Evolutionary conservation across 2,113 vertebrate species (phyloP), one percentile per base, ranked within the genome.

Genomic region (Aix galericulata): DNA sequence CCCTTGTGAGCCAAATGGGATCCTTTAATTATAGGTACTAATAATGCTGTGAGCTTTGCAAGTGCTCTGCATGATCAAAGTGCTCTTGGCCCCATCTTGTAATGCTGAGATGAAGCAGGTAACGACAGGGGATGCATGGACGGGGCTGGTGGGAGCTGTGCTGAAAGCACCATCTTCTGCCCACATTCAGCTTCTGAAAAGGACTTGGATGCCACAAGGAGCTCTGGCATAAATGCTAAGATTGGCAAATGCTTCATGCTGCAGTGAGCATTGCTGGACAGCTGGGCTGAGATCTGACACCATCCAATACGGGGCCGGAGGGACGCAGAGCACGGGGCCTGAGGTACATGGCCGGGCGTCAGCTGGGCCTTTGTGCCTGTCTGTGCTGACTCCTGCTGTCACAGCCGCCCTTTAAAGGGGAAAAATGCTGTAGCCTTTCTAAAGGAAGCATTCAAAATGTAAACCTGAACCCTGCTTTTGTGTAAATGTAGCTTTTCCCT

Each of bases 271-370:
- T 1, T 50, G 52, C 66, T 76, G 63, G 46, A 18, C 53, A 89
- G 27, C 25, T 36, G 12, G 10, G 8, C 69, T 26, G 25, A 56
- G 59, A 13, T 11, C 38, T 34, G 34, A 13, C 8, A 2, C 2
- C 0, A 4, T 6, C 17, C 6, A 0, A 18, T 32, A 55, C 1
- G 32, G 22, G 46, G 50, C 73, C 48, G 3, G 27, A 50, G 71
- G 69, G 52, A 53, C 48, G 36, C 26, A 5, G 72, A 29, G 69
- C 36, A 6, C 17, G 6, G 5, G 32, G 17, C 40, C n/a, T 60
- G 63, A 32, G 52, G 52, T 67, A 12, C 38, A 25, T 32, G 59
- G 20, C 60, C 60, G 1, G 2, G 59, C 27, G 4, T 53, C 52
- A 36, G 34, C 63, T 52, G 71, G 64, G n/a, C 46, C 25, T 79